These are phyloP conservation scores for Melanotaenia parkinsoni DNA, from an alignment of 2,797 vertebrate species.

Conservation along the genomic window DNA sequence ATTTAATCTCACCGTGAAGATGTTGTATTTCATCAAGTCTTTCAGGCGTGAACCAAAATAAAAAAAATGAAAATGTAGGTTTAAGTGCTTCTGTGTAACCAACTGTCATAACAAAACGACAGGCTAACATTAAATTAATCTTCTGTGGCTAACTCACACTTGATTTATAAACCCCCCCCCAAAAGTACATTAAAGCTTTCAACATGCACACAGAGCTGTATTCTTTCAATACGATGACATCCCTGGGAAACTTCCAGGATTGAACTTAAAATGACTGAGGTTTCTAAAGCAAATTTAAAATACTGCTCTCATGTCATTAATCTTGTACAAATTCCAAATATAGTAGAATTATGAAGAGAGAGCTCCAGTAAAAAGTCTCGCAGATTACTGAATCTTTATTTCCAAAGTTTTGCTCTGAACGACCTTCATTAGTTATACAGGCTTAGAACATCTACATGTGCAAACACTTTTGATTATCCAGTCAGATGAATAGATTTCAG, in stretches of 20 bases:
- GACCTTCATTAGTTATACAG: background rate
- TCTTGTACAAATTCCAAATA: background rate
- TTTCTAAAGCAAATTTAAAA: background rate
- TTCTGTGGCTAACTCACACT: slow-evolving; percentile 11
- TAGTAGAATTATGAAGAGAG: background rate
- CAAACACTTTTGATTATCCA: background rate
- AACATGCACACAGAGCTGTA: slow-evolving; percentile 11
- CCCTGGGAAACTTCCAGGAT: background rate
- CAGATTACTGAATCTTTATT: background rate
- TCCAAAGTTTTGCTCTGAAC: background rate
- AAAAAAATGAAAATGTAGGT: slow-evolving; percentile 51
- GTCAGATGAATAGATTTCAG: background rate
- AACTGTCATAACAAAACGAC: slow-evolving; percentile 64
- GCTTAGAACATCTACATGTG: background rate
- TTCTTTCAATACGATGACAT: slow-evolving; percentile 20
- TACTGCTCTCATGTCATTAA: background rate
- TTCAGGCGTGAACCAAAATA: slow-evolving; percentile 31
- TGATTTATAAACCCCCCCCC: slow-evolving; percentile 46
- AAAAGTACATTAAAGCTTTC: slow-evolving; percentile 15
- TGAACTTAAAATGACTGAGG: background rate
- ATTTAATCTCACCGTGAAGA: slow-evolving; percentile 53
- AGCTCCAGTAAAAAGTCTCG: background rate
- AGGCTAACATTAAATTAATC: slow-evolving; percentile 56
- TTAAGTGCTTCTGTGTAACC: slow-evolving; percentile 48
- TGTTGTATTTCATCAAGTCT: slow-evolving; percentile 47